Evolutionary conservation across 2,113 vertebrate genomes (phyloP).

Genomic region (Zeus faber): DNA sequence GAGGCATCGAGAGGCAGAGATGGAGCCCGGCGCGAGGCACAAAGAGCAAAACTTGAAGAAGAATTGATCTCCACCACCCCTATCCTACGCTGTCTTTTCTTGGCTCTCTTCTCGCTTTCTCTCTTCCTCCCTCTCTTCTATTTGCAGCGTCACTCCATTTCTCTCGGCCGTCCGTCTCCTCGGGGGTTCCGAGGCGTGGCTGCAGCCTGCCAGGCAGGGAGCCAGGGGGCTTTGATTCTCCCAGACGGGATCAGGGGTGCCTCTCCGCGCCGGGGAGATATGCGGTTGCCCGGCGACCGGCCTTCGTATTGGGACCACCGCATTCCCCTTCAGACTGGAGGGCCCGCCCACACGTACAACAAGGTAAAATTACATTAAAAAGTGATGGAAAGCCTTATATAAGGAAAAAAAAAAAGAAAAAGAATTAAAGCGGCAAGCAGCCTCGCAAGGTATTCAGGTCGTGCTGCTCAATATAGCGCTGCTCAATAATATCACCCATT

Average conservation of each 20-base stretch:
- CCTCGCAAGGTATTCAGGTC: no score
- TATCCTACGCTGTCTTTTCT: background rate
- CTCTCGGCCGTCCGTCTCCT: slow-evolving; percentile 24
- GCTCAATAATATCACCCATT: no score
- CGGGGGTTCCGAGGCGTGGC: slow-evolving; percentile 16
- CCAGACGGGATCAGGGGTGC: slow-evolving; percentile 46
- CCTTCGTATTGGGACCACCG: no score
- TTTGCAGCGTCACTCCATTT: slow-evolving; percentile 18
- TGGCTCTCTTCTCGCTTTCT: slow-evolving; percentile 13
- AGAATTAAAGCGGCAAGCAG: no score
- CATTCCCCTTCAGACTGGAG: no score
- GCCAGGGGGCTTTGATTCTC: slow-evolving; percentile 39
- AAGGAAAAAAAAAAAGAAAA: no score
- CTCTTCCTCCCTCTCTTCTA: slow-evolving; percentile 12
- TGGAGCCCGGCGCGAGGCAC: background rate
- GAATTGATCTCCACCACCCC: background rate
- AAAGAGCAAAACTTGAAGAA: background rate
- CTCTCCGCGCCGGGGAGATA: no score
- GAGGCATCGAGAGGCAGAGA: background rate
- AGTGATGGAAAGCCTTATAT: no score
- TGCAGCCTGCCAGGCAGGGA: slow-evolving; percentile 29
- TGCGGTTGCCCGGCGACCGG: no score
- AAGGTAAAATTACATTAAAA: no score
- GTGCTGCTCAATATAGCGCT: no score
- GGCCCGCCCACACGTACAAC: no score